Evolutionary conservation across 2,113 vertebrate species (phyloP).

Genomic region (Castor canadensis): DNA sequence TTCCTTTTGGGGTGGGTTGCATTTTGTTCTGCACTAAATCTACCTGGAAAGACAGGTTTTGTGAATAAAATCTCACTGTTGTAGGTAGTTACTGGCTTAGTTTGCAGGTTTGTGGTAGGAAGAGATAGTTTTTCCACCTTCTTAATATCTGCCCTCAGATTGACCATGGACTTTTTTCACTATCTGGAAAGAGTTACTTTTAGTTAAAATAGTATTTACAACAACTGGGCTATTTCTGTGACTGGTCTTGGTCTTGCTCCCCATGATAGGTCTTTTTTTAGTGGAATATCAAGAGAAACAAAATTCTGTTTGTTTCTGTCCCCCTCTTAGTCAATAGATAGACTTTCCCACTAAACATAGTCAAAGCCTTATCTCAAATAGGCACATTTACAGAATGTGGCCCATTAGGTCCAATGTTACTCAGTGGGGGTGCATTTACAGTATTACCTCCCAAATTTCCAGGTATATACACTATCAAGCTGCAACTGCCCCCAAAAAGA

Average conservation of each 20-base stretch:
- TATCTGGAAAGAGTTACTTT: conserved; percentile 75
- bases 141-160: conserved; percentile 68
- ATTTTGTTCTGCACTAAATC: conserved; percentile 51
- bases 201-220: conserved; percentile 81
- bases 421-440: conserved; percentile 58
- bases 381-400: conserved; percentile 74
- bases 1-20: conserved; percentile 31
- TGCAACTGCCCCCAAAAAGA: neutral
- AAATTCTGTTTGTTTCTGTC: conserved; percentile 74
- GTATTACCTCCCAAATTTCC: conserved; percentile 60
- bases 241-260: conserved; percentile 64
- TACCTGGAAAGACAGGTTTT: conserved; percentile 37
- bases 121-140: conserved; percentile 43
- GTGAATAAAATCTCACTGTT: conserved; percentile 59
- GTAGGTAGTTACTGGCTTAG: conserved; percentile 29
- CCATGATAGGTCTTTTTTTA: conserved; percentile 66
- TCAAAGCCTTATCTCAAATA: conserved; percentile 85
- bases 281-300: conserved; percentile 62
- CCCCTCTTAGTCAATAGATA: conserved; percentile 87
- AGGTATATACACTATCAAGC: neutral
- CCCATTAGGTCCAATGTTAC: conserved; percentile 42
- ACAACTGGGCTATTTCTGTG: conserved; percentile 79
- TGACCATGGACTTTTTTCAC: conserved; percentile 28
- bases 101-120: conserved; percentile 40
- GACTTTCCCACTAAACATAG: conserved; percentile 90